Base-by-base conservation (phyloP, 2,888 invertebrate genomes). In the Coelogynopora nodosa region DNA sequence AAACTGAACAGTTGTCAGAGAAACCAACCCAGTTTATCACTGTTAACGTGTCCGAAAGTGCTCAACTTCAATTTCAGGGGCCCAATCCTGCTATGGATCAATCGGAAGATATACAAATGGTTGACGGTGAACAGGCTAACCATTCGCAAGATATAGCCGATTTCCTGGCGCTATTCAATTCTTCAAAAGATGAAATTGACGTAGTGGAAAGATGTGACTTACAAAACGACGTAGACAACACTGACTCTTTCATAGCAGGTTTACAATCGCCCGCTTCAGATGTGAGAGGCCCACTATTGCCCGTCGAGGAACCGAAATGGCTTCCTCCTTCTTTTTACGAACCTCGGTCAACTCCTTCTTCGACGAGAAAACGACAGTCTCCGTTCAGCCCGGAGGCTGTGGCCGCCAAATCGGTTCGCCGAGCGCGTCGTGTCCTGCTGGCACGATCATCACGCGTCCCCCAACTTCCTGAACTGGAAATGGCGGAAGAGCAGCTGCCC, bases 121-220 rank as follows among this genome's bases (percentile, higher is more conserved):
- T 26, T 23, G 74, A 23, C 5, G 27, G 5, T 2, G 74, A 26
- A 2, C 74, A 74, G 23, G 18, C 74, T 23, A 26, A 74, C 74
- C 74, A 74, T 74, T 74, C 74, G 5, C 74, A 74, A 26, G 74
- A 74, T 74, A 10, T 74, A 26, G 74, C 74, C 2, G 74, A 74
- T 23, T 74, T 74, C 2, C 27, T 74, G 10, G 74, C 74, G 2
- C 18, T 74, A n/a, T 74, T 74, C 74, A 74, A 74, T 26, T n/a
- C 74, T 23, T 74, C 74, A 5, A 74, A 74, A 23, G 74, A 74
- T 23, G 74, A 74, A 74, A 23, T 74, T 2, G 74, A 74, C 23
- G 74, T 10, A 74, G 27, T 74, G 23, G 49, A 49, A 5, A 18
- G 18, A 18, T 5, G 18, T 5, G 5, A 49, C 5, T 5, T 5